These are phyloP conservation scores for Axea sp. DNA, from an alignment of 2,888 invertebrate species.

Conservation along the genomic window DNA sequence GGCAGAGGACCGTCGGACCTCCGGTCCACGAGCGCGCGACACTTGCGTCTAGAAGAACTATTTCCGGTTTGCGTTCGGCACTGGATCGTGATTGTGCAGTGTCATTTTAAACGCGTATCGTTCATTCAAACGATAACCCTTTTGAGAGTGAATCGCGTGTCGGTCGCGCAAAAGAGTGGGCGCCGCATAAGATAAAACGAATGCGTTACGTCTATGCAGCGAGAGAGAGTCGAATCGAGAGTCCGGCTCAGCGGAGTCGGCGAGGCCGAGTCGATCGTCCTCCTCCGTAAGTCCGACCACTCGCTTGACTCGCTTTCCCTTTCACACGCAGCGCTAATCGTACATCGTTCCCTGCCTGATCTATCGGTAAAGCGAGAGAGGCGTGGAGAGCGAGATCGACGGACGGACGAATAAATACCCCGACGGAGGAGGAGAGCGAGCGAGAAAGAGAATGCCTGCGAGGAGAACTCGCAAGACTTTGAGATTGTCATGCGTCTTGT, in stretches of 20 bases:
- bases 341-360: slow-evolving; percentile 74
- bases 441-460: slow-evolving; percentile 50
- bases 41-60: too few species aligned
- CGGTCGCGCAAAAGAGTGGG: slow-evolving; percentile 47
- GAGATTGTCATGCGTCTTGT: slow-evolving; percentile 59
- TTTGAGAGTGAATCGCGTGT: slow-evolving; percentile 41
- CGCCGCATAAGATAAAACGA: slow-evolving; percentile 67
- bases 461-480: slow-evolving; percentile 41
- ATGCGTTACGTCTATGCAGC: slow-evolving; percentile 69
- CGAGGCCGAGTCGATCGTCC: slow-evolving; percentile 70
- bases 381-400: slow-evolving; percentile 60
- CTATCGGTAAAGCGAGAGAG: slow-evolving; percentile 67
- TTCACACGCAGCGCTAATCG: slow-evolving; percentile 78
- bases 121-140: slow-evolving; percentile 35
- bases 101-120: slow-evolving; percentile 24
- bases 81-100: slow-evolving; percentile 4
- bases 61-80: too few species aligned
- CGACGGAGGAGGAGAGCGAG: slow-evolving; percentile 46
- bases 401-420: slow-evolving; percentile 39
- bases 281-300: slow-evolving; percentile 67
- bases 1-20: too few species aligned
- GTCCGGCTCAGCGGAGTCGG: slow-evolving; percentile 60
- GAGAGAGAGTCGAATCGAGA: slow-evolving; percentile 71
- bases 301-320: slow-evolving; percentile 78
- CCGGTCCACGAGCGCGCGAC: too few species aligned